Conservation (phyloP, 2,113 vertebrate genomes). For the Arvicanthis niloticus region DNA sequence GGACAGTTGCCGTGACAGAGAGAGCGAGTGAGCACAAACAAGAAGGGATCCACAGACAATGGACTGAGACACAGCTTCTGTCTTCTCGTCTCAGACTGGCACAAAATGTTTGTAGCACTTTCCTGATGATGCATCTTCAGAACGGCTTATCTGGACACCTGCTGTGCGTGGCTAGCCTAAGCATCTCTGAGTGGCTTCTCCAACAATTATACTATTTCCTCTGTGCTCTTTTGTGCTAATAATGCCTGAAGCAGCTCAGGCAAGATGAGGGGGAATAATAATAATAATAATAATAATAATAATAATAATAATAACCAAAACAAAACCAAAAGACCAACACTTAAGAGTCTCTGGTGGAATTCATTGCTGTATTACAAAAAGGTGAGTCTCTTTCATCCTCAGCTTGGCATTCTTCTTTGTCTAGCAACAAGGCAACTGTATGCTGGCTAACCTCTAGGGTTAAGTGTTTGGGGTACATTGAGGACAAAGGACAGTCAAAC, state of each 20-base stretch:
- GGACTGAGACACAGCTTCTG: neutral
- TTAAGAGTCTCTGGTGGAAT: neutral
- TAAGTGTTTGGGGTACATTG: neutral
- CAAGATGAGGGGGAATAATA: neutral
- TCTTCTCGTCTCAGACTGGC: neutral
- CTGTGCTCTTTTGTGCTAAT: slow-evolving; percentile 19
- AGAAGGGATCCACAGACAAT: neutral
- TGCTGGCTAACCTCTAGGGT: neutral
- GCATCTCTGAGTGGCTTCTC: slow-evolving; percentile 41
- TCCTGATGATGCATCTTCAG: neutral
- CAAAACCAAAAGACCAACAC: neutral
- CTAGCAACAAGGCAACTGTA: neutral
- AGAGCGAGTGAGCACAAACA: no score
- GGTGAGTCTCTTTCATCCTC: neutral
- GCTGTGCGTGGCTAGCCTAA: slow-evolving; percentile 17
- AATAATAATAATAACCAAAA: neutral
- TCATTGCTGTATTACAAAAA: neutral
- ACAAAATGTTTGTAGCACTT: neutral
- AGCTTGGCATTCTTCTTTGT: neutral
- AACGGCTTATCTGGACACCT: neutral
- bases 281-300: no score
- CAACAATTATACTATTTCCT: slow-evolving; percentile 42
- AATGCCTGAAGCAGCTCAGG: neutral
- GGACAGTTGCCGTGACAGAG: neutral
- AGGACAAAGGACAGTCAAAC: slow-evolving; percentile 58